Conservation (phyloP, 92 coral and sea anemone genomes). For the Anthopleura xanthogrammica region DNA sequence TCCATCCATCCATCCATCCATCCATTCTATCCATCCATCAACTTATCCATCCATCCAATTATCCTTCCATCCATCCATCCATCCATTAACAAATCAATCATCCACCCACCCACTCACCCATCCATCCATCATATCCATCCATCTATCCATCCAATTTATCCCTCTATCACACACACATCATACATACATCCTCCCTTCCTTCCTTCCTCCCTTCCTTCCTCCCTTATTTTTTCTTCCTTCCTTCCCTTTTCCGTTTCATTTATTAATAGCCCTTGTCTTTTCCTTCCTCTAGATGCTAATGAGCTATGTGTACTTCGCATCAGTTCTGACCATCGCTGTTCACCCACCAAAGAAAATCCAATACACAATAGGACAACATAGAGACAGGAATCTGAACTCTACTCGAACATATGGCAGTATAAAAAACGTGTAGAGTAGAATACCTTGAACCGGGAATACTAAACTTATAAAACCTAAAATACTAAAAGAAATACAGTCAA, state of each 20-base stretch:
- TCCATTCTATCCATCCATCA: too few relatives aligned
- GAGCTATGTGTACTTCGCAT: slow-evolving; percentile 90
- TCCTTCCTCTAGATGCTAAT: slow-evolving; percentile 62
- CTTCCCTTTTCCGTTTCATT: background rate
- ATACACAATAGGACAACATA: slow-evolving; percentile 24
- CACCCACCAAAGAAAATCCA: slow-evolving; percentile 65
- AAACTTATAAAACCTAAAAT: too few relatives aligned
- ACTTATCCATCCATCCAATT: too few relatives aligned
- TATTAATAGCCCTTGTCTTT: background rate
- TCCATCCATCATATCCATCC: too few relatives aligned
- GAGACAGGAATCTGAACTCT: slow-evolving; percentile 1
- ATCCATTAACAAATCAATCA: too few relatives aligned
- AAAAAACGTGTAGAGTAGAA: background rate
- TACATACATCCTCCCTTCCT: background rate
- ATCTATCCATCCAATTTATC: background rate
- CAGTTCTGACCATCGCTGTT: slow-evolving; percentile 72
- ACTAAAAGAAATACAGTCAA: too few relatives aligned
- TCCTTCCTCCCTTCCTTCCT: too few relatives aligned
- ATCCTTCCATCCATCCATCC: too few relatives aligned
- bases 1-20: too few relatives aligned
- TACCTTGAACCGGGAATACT: too few relatives aligned
- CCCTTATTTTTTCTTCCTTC: too few relatives aligned
- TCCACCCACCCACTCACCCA: too few relatives aligned
- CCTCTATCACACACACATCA: background rate
- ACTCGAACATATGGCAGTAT: slow-evolving; percentile 27